Evolutionary conservation across 1,140 invertebrate genomes (phyloP), one percentile per base, ranked within the genome.

Genomic region (Neodiprion lecontei): DNA sequence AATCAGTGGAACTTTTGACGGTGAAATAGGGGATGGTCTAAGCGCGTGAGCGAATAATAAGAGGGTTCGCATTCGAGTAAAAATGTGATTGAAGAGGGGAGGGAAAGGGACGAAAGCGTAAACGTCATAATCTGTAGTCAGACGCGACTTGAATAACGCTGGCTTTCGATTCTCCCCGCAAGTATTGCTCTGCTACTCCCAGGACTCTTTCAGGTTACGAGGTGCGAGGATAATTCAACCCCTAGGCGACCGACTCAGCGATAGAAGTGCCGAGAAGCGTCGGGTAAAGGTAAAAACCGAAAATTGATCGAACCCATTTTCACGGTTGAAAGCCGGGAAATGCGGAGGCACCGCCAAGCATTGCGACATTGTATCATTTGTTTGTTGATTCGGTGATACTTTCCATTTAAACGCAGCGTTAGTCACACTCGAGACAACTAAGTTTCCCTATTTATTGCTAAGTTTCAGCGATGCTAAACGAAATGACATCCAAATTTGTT

Each of bases 131-230:
- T 61, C 53, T 61, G 53, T 17, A 17, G 53, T 61, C 53, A 12
- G 53, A 61, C 53, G 53, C n/a, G 53, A 17, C 53, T 61, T 61
- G 53, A 61, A 61, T 61, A 61, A 61, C 53, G 53, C n/a, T 17
- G n/a, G 53, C 53, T 14, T 61, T 61, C 53, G 53, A 61, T 61
- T 61, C 53, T 61, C 53, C 11, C 11, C 28, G 28, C 0, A 61
- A 61, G 53, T 61, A 61, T 61, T 61, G 53, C 53, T 61, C 53
- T 61, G n/a, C 53, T 61, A 9, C 11, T 61, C 53, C 53, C 53
- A 61, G 11, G 53, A 61, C 53, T 61, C 53, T 61, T 61, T 17
- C 11, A 61, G 11, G 53, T 61, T 61, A 61, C 53, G 53, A 40
- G 53, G 11, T 61, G 53, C 11, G n/a, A 61, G 53, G 11, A 61